Base-by-base conservation (phyloP, 2,797 vertebrate genomes). In the Sibirionetta formosa region DNA sequence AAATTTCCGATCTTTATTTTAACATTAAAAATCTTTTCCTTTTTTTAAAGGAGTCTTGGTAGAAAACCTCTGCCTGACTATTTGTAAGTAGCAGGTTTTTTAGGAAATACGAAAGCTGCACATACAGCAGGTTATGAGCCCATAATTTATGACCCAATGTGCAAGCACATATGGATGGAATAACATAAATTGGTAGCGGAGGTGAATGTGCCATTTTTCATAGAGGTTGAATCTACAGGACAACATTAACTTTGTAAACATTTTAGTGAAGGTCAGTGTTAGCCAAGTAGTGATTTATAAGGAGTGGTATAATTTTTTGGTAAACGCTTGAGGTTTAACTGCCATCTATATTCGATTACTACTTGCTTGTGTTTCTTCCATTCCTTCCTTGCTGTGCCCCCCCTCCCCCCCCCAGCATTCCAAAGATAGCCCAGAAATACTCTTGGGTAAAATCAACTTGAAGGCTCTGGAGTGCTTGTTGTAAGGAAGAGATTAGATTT, bases 401-500 rank as follows among this genome's bases (percentile, higher is more conserved):
- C 64, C 14, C 64, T 6, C 33, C 66, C 2, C 1, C 75, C 2
- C 1, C 40, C 53, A 83, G 38, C 89, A 95, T 91, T 94, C 89
- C 92, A 93, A 78, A 95, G 90, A 93, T 89, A 95, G 77, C 75
- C 85, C 64, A 91, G 93, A 82, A 94, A 88, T 94, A 93, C 72
- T 89, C 78, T 81, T 94, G 90, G 81, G 86, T 86, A 94, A 93
- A 96, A 96, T 96, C 93, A 95, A 90, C 76, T 91, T 91, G 82
- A 94, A 94, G 79, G 84, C 81, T 93, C 60, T 91, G 73, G 42
- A 90, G 72, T 0, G 14, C 50, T 76, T 84, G 50, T 82, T 94
- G 19, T 88, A 80, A 92, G 93, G 73, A 92, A 86, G 90, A 95
- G 94, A 95, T 96, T 95, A 96, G 94, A 94, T 96, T 96, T 95